phyloP scores from a whole-genome alignment of 1,140 invertebrate genomes.

The Panagrolaimus sp. region DNA sequence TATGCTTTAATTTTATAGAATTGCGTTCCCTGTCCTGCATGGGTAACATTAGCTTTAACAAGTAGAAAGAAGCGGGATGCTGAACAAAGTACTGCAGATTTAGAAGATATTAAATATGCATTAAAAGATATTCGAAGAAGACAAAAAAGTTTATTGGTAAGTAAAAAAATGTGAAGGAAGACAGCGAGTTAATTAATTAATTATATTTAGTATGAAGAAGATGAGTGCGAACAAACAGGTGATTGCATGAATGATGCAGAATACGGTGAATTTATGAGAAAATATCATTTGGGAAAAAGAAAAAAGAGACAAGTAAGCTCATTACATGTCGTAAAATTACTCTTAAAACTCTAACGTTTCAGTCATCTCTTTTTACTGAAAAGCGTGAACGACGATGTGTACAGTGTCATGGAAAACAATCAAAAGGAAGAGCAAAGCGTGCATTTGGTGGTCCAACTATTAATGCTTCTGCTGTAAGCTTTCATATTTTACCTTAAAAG shows the following conservation, averaged over 20 bases:
- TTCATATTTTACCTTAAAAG: too few relatives aligned
- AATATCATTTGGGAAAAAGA: constrained; percentile 29
- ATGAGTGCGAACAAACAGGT: constrained; percentile 38
- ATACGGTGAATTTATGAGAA: constrained; percentile 32
- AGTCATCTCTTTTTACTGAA: too few relatives aligned
- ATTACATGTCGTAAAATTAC: neutral
- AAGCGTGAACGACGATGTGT: constrained; percentile 14
- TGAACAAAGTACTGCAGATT: neutral
- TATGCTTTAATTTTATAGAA: constrained; percentile 28
- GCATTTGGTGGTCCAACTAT: constrained; percentile 39
- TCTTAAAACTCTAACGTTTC: too few relatives aligned
- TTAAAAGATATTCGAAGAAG: neutral
- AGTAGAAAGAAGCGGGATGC: constrained; percentile 17
- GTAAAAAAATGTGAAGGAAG: neutral
- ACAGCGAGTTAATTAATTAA: neutral
- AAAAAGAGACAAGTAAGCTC: constrained; percentile 28
- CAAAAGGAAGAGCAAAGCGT: constrained; percentile 30
- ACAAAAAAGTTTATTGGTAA: constrained; percentile 30
- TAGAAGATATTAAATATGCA: neutral
- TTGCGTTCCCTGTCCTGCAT: constrained; percentile 44
- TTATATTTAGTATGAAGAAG: constrained; percentile 5
- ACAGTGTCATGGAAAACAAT: constrained; percentile 19
- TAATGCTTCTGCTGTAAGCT: constrained; percentile 40
- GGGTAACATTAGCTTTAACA: constrained; percentile 41
- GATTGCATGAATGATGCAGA: constrained; percentile 43